Conservation (phyloP, 2,113 vertebrate genomes). For the Scalopus aquaticus region DNA sequence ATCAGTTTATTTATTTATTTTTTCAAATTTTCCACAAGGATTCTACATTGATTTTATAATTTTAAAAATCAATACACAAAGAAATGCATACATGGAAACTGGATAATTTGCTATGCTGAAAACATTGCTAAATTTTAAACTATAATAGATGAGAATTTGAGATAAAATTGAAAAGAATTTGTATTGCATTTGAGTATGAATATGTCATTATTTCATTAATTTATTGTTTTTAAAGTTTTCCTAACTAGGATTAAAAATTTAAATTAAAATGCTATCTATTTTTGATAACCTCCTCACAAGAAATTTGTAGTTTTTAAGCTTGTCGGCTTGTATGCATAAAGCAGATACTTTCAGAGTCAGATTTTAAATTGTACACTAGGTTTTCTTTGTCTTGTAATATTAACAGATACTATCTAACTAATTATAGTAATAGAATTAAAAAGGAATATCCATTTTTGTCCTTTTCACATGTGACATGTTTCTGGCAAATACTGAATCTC, state of each 20-base stretch:
- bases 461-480: not conserved
- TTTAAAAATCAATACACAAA: not conserved
- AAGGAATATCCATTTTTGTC: not conserved
- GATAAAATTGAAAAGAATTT: not conserved
- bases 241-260: not conserved
- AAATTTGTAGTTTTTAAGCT: not conserved
- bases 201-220: not conserved
- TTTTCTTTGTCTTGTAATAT: not conserved
- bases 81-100: not conserved
- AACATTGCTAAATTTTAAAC: not conserved
- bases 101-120: slow-evolving; percentile 1
- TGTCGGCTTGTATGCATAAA: not conserved
- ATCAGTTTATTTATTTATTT: not conserved
- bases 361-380: not conserved
- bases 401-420: not conserved
- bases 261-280: not conserved
- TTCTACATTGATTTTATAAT: not conserved
- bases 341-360: not conserved
- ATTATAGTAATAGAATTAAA: not conserved
- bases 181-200: not conserved
- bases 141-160: not conserved
- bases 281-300: not conserved
- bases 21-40: not conserved
- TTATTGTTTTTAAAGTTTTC: not conserved
- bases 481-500: not conserved